Evolutionary conservation across 1,140 invertebrate species (phyloP), one percentile per base, ranked within the genome.

Genomic region (Drosophila sucinea): DNA sequence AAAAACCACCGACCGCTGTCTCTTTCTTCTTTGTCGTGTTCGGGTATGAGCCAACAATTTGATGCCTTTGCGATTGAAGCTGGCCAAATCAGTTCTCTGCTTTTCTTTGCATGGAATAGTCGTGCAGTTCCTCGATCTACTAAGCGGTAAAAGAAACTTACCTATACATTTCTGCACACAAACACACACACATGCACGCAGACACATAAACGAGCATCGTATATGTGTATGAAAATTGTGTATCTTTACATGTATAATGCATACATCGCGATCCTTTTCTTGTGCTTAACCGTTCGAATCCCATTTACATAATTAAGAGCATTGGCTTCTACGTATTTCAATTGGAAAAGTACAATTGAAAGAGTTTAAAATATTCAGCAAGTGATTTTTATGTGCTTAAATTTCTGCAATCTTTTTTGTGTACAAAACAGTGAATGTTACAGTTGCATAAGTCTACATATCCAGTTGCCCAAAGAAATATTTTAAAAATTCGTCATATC

Each of bases 81-180:
- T 60, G 62, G 44, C 63, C 57, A 70, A 79, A 67, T 86, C 70
- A 86, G 83, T 86, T 87, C 40, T 72, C 57, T 83, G 58, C 38
- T 57, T 77, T 77, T 83, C 79, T 77, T 81, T 77, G 54, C 64
- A 51, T 68, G 32, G 58, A 51, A 64, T 71, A 73, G 69, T 82
- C 69, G 76, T 84, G 70, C 29, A 54, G 54, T 77, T 63, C 56
- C 66, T 64, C 56, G 56, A 27, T 54, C 57, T 61, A 67, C 17
- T 27, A 66, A 64, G 27, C 33, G 35, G 47, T 29, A 55, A 29
- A 63, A 25, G 1, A 3, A 29, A 29, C 29, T 35, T 40, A 10
- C 17, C 40, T 35, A 56, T 44, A 64, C 27, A 11, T 23, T 30
- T 64, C n/a, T 33, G 4, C 25, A 56, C 35, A 32, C 27, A 25